These are phyloP conservation scores for Liolophura sinensis DNA, from an alignment of 1,140 invertebrate genomes.

Conservation along the genomic window DNA sequence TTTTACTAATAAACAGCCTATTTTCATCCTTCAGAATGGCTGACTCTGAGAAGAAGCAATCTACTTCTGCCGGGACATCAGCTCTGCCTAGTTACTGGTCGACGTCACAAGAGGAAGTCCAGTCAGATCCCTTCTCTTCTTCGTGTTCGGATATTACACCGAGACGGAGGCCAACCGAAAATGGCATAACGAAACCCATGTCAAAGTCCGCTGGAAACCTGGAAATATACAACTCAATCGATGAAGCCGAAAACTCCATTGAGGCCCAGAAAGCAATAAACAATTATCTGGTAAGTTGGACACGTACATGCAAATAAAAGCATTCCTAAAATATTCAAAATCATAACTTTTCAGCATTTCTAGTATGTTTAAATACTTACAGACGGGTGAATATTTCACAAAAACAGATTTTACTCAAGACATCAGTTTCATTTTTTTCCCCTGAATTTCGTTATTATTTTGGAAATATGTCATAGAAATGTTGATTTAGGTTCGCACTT, in stretches of 20 bases:
- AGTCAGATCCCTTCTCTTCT: no score
- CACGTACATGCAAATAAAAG: not conserved
- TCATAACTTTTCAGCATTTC: not conserved
- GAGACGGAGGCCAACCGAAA: no score
- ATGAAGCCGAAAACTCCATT: slow-evolving; percentile 20
- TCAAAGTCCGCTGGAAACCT: no score
- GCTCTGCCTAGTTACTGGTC: no score
- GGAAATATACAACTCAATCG: no score
- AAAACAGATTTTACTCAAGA: not conserved
- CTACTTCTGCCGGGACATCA: no score
- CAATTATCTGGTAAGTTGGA: slow-evolving; percentile 25
- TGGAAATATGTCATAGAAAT: not conserved
- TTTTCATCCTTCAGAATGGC: no score
- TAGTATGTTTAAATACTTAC: not conserved
- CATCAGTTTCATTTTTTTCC: not conserved
- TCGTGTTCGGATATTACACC: no score
- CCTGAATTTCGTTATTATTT: not conserved
- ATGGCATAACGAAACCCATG: no score
- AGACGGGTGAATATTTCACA: not conserved
- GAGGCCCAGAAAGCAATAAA: slow-evolving; percentile 29
- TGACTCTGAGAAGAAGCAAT: no score
- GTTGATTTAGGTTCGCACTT: not conserved
- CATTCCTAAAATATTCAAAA: not conserved
- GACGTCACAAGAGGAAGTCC: no score
- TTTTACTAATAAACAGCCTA: no score